These are phyloP conservation scores for Todiramphus saurophagus DNA, from an alignment of 2,113 vertebrate species.

Conservation along the genomic window DNA sequence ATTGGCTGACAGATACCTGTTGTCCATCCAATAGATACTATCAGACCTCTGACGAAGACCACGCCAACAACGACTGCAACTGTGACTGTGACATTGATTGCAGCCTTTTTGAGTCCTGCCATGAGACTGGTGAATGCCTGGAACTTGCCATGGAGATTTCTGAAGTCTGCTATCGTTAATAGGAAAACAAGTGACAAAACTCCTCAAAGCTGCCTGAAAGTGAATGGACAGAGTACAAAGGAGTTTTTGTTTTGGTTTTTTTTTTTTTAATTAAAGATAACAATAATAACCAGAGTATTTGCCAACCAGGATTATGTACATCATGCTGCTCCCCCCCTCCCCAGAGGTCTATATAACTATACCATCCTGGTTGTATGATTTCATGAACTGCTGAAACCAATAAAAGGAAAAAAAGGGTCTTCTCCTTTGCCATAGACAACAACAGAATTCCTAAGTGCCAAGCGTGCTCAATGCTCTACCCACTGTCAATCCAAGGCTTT, in stretches of 20 bases:
- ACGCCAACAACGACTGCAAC: conserved; percentile 68
- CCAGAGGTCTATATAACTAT: conserved; percentile 11
- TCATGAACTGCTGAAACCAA: conserved; percentile 35
- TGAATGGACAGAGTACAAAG: not conserved
- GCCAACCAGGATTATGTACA: not conserved
- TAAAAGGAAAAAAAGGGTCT: conserved; percentile 35
- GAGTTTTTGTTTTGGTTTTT: not conserved
- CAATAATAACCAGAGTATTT: conserved; percentile 2
- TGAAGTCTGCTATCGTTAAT: conserved; percentile 80
- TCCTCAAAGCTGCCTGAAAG: not conserved
- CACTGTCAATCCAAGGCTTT: conserved; percentile 9
- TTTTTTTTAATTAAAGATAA: not conserved
- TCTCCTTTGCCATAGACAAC: not conserved
- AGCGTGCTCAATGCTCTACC: not conserved
- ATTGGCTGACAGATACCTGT: conserved; percentile 71
- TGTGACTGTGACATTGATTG: conserved; percentile 80
- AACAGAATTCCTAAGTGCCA: conserved; percentile 55
- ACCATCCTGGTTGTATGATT: conserved; percentile 23
- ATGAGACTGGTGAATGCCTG: conserved; percentile 80
- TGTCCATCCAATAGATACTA: conserved; percentile 79
- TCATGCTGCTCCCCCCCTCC: conserved; percentile 13
- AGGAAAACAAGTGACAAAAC: not conserved
- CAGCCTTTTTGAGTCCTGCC: conserved; percentile 79
- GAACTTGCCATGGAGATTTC: conserved; percentile 85
- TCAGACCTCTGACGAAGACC: conserved; percentile 64